phyloP scores from a whole-genome alignment of 37 sponge, comb jelly and placozoan species.

The Eunapius fragilis region DNA sequence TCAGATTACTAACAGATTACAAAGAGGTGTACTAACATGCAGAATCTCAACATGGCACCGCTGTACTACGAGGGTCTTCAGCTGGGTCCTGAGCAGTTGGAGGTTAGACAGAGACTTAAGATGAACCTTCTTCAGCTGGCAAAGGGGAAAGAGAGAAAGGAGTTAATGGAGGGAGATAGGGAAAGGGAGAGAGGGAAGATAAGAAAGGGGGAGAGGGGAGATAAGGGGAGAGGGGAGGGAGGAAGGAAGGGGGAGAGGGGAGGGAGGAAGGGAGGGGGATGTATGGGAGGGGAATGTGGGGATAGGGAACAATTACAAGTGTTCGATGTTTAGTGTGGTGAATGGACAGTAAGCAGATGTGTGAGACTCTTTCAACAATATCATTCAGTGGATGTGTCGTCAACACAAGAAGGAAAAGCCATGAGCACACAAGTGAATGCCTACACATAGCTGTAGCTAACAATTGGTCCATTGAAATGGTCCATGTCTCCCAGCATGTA shows the following conservation, averaged over 20 bases:
- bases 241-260: neutral
- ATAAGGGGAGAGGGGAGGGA: conserved; percentile 1
- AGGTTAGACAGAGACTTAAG: conserved; percentile 48
- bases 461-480: no score
- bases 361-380: no score
- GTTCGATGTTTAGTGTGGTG: no score
- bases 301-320: neutral
- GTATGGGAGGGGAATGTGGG: neutral
- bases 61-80: conserved; percentile 51
- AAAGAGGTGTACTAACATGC: neutral
- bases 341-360: no score
- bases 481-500: no score
- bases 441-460: no score
- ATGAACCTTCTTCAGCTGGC: conserved; percentile 58
- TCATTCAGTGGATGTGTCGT: no score
- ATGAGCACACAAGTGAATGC: no score
- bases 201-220: neutral
- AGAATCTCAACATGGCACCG: conserved; percentile 26
- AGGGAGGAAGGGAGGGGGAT: neutral
- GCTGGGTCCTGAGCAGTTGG: conserved; percentile 60
- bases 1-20: neutral
- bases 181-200: no score
- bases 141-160: no score
- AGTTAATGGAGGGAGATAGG: no score
- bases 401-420: no score